phyloP scores from a whole-genome alignment of 2,888 invertebrate genomes.

The Nephrotoma appendiculata region DNA sequence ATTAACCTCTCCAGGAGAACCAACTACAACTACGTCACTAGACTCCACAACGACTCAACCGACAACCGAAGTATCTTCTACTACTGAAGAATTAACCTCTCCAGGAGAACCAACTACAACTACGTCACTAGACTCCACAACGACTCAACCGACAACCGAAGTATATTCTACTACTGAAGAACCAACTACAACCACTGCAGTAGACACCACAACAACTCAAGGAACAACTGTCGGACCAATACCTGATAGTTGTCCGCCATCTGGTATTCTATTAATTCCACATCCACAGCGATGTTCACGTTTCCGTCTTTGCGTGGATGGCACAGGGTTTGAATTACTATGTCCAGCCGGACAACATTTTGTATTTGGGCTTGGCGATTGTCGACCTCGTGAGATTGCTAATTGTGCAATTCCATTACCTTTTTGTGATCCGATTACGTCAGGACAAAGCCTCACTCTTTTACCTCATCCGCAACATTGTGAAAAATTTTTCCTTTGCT shows the following conservation, averaged over 20 bases:
- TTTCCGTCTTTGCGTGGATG: neutral
- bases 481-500: neutral
- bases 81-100: too few relatives aligned
- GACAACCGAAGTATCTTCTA: neutral
- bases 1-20: too few relatives aligned
- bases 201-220: neutral
- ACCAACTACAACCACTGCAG: neutral
- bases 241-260: neutral
- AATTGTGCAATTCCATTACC: neutral
- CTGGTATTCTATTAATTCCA: neutral
- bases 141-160: neutral
- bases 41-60: too few relatives aligned
- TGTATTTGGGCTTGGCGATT: neutral
- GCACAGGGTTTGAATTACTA: neutral
- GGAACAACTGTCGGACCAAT: too few relatives aligned
- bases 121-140: neutral
- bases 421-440: neutral
- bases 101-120: too few relatives aligned
- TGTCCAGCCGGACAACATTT: neutral
- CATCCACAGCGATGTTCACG: neutral
- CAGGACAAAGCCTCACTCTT: neutral
- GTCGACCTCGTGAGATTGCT: neutral
- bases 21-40: neutral
- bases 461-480: neutral
- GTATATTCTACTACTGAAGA: too few relatives aligned